Conservation (phyloP, 2,113 vertebrate species). For the Epinephelus lanceolatus region DNA sequence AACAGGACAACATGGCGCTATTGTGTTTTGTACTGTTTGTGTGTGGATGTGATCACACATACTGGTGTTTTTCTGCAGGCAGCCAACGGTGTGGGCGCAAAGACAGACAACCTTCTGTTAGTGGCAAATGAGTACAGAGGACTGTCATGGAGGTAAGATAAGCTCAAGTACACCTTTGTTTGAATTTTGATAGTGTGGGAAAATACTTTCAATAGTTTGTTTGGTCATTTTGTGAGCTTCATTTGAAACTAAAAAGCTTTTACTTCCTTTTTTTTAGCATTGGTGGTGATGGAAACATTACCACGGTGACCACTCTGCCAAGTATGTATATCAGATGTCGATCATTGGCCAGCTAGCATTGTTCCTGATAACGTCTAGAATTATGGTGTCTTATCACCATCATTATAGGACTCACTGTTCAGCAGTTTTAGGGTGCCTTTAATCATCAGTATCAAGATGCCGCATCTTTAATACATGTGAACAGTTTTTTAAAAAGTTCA, state of each 20-base stretch:
- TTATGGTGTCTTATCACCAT: constrained; percentile 8
- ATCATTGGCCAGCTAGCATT: not conserved
- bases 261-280: constrained; percentile 83
- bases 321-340: constrained; percentile 84
- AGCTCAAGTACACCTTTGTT: constrained; percentile 1
- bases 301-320: constrained; percentile 90
- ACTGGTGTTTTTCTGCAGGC: constrained; percentile 82
- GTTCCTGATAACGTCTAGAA: constrained; percentile 6
- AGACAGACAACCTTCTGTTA: constrained; percentile 79
- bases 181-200: not conserved
- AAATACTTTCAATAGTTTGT: not conserved
- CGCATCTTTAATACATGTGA: not conserved
- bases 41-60: not conserved
- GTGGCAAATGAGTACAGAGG: constrained; percentile 88
- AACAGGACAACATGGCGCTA: not conserved
- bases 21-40: not conserved
- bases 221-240: not conserved
- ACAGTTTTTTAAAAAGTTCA: not conserved
- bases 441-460: not conserved
- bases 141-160: constrained; percentile 90
- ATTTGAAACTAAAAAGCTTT: constrained; percentile 14
- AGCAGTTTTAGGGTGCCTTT: not conserved
- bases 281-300: constrained; percentile 88
- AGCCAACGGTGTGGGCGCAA: constrained; percentile 89
- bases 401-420: not conserved